phyloP scores from a whole-genome alignment of 2,113 vertebrate species.

The Elephantulus edwardii region DNA sequence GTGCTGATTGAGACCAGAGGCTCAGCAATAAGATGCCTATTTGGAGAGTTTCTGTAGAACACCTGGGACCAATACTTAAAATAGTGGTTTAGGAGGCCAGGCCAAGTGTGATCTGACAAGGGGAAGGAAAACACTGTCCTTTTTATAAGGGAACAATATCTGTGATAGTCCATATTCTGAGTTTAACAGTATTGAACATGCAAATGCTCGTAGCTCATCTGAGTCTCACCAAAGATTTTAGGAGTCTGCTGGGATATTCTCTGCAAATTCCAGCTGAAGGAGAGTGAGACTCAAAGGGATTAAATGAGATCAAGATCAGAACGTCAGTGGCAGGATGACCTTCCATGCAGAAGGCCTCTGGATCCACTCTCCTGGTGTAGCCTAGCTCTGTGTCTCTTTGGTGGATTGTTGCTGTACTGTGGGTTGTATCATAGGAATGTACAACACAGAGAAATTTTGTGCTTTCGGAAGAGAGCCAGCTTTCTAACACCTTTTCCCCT shows the following conservation, averaged over 20 bases:
- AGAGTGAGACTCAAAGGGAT: not conserved
- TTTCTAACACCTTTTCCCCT: not conserved
- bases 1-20: not conserved
- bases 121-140: not conserved
- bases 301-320: not conserved
- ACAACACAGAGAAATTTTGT: not conserved
- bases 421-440: not conserved
- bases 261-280: not conserved
- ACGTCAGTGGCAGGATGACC: not conserved
- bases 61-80: not conserved
- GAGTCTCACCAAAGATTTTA: not conserved
- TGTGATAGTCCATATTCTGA: not conserved
- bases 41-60: not conserved
- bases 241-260: not conserved
- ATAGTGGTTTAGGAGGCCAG: not conserved
- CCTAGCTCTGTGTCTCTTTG: not conserved
- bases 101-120: not conserved
- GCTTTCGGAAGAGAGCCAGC: not conserved
- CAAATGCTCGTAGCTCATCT: not conserved
- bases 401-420: accelerated
- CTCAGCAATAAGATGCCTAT: not conserved
- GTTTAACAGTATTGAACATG: not conserved
- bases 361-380: not conserved
- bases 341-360: not conserved
- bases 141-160: not conserved